Percentiles rank a stretch among this genome's conserved stretches.
Conservation (phyloP, 2,797 vertebrate species). For the Euthynnus affinis region DNA sequence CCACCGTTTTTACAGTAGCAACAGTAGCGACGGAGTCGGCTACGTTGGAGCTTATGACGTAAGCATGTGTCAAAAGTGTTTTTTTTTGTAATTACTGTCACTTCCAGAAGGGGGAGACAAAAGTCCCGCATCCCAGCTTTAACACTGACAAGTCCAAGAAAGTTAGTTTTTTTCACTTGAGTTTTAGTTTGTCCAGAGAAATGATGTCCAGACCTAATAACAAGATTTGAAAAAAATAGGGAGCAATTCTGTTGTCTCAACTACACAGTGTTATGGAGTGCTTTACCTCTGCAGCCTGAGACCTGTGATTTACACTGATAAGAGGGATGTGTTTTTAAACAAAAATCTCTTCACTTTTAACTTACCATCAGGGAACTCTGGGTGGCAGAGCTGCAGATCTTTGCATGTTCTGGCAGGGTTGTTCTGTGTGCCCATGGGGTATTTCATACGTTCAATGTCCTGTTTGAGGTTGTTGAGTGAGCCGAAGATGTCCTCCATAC, state of each 20-base stretch:
- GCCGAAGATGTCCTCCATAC: constrained; percentile 97
- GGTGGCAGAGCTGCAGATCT: constrained; percentile 96
- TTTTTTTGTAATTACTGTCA: no score
- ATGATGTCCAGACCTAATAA: neutral
- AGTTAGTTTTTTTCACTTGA: neutral
- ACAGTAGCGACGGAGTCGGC: no score
- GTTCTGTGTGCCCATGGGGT: constrained; percentile 95
- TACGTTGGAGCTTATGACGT: no score
- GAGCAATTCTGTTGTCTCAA: constrained; percentile 4
- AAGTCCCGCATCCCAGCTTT: neutral
- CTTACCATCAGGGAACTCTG: constrained; percentile 96
- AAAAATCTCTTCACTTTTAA: neutral
- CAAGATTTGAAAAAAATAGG: neutral
- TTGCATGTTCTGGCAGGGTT: constrained; percentile 98
- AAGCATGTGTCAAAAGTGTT: no score
- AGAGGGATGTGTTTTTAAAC: neutral
- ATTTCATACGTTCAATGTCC: constrained; percentile 99
- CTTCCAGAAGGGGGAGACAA: no score
- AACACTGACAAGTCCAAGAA: neutral
- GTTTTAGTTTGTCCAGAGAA: neutral
- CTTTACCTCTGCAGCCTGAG: neutral
- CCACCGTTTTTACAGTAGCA: no score
- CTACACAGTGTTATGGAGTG: constrained; percentile 3
- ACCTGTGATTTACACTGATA: neutral
- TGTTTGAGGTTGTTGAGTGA: constrained; percentile 96